phyloP scores from a whole-genome alignment of 92 coral and sea anemone species.

The Phenganax stokvisi region DNA sequence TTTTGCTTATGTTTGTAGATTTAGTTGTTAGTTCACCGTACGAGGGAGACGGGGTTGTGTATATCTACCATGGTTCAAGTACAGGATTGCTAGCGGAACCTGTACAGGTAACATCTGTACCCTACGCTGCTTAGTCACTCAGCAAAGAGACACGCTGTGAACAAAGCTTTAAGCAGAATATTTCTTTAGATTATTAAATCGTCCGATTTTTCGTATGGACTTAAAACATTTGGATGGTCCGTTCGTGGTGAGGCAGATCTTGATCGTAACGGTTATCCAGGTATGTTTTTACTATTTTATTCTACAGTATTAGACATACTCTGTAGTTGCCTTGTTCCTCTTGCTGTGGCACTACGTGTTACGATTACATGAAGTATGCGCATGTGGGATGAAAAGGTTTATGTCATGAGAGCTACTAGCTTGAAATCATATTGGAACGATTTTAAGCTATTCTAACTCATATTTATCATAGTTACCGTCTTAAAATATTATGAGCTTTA shows the following conservation, averaged over 20 bases:
- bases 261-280: constrained; percentile 51
- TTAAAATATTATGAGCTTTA: too few relatives aligned
- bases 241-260: constrained; percentile 44
- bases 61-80: constrained; percentile 45
- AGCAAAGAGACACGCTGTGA: neutral
- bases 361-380: too few relatives aligned
- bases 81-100: constrained; percentile 32
- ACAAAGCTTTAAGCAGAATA: neutral
- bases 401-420: too few relatives aligned
- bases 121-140: neutral
- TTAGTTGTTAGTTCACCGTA: constrained; percentile 50
- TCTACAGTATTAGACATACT: neutral
- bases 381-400: too few relatives aligned
- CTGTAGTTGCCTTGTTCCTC: neutral
- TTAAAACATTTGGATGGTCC: constrained; percentile 51
- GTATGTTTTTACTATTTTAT: neutral
- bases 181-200: constrained; percentile 39
- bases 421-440: too few relatives aligned
- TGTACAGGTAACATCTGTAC: constrained; percentile 37
- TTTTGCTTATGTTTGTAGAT: constrained; percentile 19
- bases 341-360: neutral
- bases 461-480: too few relatives aligned
- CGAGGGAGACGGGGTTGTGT: constrained; percentile 46
- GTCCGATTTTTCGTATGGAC: neutral
- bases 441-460: too few relatives aligned